Evolutionary conservation across 2,888 invertebrate genomes (phyloP).

Genomic region (Falcaria lacertinaria): DNA sequence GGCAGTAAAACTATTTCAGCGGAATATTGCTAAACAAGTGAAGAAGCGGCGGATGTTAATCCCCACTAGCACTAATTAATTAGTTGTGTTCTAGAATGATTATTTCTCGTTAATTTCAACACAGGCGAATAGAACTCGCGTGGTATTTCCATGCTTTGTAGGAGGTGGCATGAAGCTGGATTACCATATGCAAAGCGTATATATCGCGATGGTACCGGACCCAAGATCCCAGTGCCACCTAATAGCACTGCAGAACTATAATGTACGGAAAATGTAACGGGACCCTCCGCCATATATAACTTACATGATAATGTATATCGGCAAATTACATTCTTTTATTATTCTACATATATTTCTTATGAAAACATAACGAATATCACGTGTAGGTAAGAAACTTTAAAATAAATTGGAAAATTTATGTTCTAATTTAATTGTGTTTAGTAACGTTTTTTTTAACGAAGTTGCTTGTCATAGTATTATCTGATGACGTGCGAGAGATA

Average conservation of each 20-base stretch:
- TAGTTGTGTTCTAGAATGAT: slow-evolving; percentile 44
- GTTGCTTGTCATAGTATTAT: no score
- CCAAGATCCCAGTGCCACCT: slow-evolving; percentile 8
- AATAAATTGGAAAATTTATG: no score
- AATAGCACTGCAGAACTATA: not conserved
- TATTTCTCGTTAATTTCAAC: slow-evolving; percentile 66
- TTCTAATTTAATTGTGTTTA: no score
- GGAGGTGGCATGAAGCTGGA: slow-evolving; percentile 34
- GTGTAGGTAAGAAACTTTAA: no score
- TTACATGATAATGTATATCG: no score
- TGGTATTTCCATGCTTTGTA: slow-evolving; percentile 54
- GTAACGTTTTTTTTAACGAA: no score
- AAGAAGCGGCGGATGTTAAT: slow-evolving; percentile 50
- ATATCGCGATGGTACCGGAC: slow-evolving; percentile 21
- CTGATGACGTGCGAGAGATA: no score
- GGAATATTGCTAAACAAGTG: slow-evolving; percentile 55
- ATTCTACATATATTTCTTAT: no score
- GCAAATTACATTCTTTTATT: no score
- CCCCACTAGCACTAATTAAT: slow-evolving; percentile 52
- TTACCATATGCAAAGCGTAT: slow-evolving; percentile 47
- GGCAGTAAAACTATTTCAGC: slow-evolving; percentile 62
- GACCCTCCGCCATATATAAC: no score
- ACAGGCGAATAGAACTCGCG: slow-evolving; percentile 36
- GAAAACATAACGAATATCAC: no score
- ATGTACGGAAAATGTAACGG: not conserved